Base-by-base conservation (phyloP, 2,113 vertebrate species). In the Epinephelus moara region DNA sequence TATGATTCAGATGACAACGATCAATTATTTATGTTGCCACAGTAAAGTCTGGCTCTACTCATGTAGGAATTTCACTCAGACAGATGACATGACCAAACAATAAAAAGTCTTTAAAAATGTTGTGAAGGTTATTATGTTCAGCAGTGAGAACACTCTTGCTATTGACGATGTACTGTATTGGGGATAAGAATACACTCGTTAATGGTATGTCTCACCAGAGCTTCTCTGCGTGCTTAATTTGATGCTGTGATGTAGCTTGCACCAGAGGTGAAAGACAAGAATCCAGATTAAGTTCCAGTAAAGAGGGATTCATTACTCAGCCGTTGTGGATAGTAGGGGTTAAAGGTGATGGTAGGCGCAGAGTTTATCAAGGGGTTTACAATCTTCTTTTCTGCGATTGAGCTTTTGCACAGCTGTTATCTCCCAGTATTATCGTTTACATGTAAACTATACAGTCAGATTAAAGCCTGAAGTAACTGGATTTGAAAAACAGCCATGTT, bases 21-120 rank as follows among this genome's bases (percentile, higher is more conserved):
- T 72, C 6, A 78, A 71, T 82, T 78, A 83, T 85, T 85, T 14
- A 82, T 82, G 66, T 45, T 61, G 40, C 37, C 55, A 78, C 30
- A 7, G 19, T 57, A 23, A 87, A 50, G 60, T 40, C 56, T 64
- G 49, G 23, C 83, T 63, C 19, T 3, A 18, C 15, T 72, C 2
- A 2, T 52, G 40, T 27, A 40, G 37, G 53, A 55, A 9, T 53
- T 55, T 42, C 30, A 50, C 23, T 53, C 52, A 19, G 57, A 45
- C 40, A 64, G 14, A 23, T 56, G 5, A 23, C 12, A 14, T 37
- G 15, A 27, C 63, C 33, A 61, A 49, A 67, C 45, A 49, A n/a
- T 8, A 19, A 30, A 47, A 72, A 52, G 21, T 64, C 19, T 30
- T 33, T 47, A 27, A 21, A 67, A 23, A 67, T 30, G 30, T 50